Conservation (phyloP, 2,888 invertebrate species). For the Hypercompe scribonia region DNA sequence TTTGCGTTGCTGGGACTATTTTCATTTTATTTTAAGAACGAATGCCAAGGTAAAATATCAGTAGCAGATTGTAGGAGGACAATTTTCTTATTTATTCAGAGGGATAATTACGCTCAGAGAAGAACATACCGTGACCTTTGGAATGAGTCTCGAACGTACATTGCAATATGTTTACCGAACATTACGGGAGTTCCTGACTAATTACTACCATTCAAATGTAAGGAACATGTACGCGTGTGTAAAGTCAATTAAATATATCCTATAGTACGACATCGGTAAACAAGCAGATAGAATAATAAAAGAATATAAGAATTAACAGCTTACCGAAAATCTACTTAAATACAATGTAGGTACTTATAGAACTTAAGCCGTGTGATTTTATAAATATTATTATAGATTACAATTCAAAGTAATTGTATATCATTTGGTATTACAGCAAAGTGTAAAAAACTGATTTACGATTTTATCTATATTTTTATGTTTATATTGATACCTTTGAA, state of each 20-base stretch:
- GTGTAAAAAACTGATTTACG: too few species aligned
- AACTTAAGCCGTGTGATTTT: too few species aligned
- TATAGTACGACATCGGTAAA: background rate
- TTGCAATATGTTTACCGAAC: conserved; percentile 18
- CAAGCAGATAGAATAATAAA: background rate
- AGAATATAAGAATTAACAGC: background rate
- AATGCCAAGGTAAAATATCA: background rate
- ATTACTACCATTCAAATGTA: conserved; percentile 19
- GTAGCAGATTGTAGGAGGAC: background rate
- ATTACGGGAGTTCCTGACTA: conserved; percentile 18
- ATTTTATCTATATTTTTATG: too few species aligned
- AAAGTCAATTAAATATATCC: background rate
- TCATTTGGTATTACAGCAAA: too few species aligned
- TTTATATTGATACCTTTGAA: too few species aligned
- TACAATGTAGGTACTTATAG: background rate
- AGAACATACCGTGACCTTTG: conserved; percentile 13
- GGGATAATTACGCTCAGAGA: conserved; percentile 1
- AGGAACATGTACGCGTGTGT: background rate
- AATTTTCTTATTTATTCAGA: background rate
- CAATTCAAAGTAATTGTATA: too few species aligned
- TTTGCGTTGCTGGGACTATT: background rate
- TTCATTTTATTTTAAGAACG: background rate
- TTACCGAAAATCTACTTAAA: background rate
- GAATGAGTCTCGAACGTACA: conserved; percentile 18
- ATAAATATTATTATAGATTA: too few species aligned